Base-by-base conservation (phyloP, 2,888 invertebrate species). In the Sinohyriopsis cumingii region DNA sequence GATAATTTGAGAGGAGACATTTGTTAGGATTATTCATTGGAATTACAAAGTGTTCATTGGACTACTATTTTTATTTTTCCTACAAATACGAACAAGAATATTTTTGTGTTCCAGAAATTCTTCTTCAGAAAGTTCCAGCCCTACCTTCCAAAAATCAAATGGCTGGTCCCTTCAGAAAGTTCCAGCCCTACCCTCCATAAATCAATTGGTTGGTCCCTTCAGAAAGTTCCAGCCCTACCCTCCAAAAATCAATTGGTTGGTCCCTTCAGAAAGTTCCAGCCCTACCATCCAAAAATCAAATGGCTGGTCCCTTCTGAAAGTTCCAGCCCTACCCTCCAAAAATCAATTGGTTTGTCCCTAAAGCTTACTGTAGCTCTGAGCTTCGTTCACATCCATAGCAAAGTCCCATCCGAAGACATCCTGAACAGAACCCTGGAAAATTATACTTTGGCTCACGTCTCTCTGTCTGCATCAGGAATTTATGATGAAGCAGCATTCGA, bases 351-450 rank as follows among this genome's bases (percentile, higher is more conserved):
- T 45, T 45, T 7, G 18, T 28, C 55, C 25, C 24, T 59, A 53
- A 5, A 28, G 76, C 84, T 80, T 80, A 88, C 88, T 88, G 88
- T 20, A 83, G 82, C 57, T 78, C 76, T 0, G 81, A 65, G 61
- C 80, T 82, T 59, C 82, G 76, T n/a, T 83, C 85, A 80, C 88
- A 88, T 7, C 87, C 87, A 72, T 87, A 87, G 67, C 88, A 88
- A 7, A 87, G 74, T 6, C 84, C 85, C 22, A 77, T 75, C 7
- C 84, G 72, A 28, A 73, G 75, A 75, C 85, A 84, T 1, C 88
- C 87, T 6, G 75, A 68, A 71, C 86, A 86, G 75, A 84, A 84
- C 0, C 85, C 86, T 1, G 87, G 86, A 64, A 86, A 84, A n/a
- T 74, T 73, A 65, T 82, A 81, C 15, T 81, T 72, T 1, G 80